Percentiles rank a stretch among this genome's conserved stretches.
These are phyloP conservation scores for Darevskia mixta DNA, from an alignment of 2,797 vertebrate genomes.

Conservation along the genomic window DNA sequence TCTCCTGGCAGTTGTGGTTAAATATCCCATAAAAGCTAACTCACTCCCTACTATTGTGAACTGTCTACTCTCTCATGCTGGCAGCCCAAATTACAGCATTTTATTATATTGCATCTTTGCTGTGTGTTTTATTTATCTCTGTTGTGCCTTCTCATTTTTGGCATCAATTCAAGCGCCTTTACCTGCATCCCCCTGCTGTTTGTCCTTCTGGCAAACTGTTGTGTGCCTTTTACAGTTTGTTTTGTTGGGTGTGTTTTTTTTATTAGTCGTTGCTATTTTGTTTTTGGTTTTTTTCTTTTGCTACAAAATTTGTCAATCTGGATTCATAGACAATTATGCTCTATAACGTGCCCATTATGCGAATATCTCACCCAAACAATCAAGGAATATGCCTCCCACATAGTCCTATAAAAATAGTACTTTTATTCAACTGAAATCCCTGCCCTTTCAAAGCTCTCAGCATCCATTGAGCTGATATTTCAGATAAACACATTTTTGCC, in stretches of 20 bases:
- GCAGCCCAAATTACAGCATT: slow-evolving; percentile 79
- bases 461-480: background rate
- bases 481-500: background rate
- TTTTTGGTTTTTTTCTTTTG: slow-evolving; percentile 1
- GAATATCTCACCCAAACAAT: slow-evolving; percentile 9
- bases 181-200: slow-evolving; percentile 67
- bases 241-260: slow-evolving; percentile 38
- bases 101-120: slow-evolving; percentile 80
- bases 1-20: slow-evolving; percentile 65
- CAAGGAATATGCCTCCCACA: background rate
- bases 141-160: slow-evolving; percentile 66
- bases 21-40: slow-evolving; percentile 75
- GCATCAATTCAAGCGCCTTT: slow-evolving; percentile 70
- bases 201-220: slow-evolving; percentile 66
- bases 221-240: slow-evolving; percentile 23
- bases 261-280: slow-evolving; percentile 7
- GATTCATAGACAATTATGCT: slow-evolving; percentile 6
- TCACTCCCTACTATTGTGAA: slow-evolving; percentile 68
- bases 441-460: background rate
- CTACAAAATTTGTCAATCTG: slow-evolving; percentile 54
- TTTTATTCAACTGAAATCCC: slow-evolving; percentile 13
- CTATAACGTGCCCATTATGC: background rate
- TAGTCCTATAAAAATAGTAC: background rate
- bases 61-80: slow-evolving; percentile 71
- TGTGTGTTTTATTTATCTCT: slow-evolving; percentile 79